Conservation (phyloP, 1,140 invertebrate genomes). For the Homalodisca vitripennis region DNA sequence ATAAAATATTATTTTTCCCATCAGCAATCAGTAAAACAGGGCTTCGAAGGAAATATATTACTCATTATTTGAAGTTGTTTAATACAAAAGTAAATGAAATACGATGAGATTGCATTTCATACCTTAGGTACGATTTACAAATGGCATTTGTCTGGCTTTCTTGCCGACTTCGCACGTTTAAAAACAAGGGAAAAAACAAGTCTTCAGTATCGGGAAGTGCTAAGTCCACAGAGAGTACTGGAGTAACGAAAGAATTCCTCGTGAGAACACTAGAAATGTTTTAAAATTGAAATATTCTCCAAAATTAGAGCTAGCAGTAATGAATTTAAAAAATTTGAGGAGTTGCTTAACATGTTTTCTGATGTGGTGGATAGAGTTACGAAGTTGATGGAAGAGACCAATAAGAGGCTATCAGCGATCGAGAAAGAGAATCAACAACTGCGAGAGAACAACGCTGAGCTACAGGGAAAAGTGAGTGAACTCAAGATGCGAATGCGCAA, state of each 20-base stretch:
- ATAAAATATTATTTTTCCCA: too few relatives aligned
- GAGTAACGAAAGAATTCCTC: background rate
- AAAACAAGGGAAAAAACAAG: too few relatives aligned
- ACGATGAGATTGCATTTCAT: too few relatives aligned
- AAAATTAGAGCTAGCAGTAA: background rate
- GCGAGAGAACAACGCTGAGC: background rate
- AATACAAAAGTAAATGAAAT: too few relatives aligned
- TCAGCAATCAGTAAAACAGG: too few relatives aligned
- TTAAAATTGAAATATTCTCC: background rate
- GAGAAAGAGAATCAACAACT: background rate
- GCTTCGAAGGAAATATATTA: too few relatives aligned
- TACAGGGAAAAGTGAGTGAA: background rate
- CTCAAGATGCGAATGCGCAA: background rate
- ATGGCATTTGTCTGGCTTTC: too few relatives aligned
- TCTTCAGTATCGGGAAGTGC: too few relatives aligned
- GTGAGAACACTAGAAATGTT: background rate
- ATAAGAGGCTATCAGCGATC: background rate
- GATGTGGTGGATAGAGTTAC: background rate
- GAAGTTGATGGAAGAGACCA: background rate
- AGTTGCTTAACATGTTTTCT: background rate
- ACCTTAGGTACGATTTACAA: too few relatives aligned
- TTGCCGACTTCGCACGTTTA: too few relatives aligned
- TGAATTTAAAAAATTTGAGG: background rate
- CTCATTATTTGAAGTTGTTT: too few relatives aligned
- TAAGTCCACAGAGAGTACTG: too few relatives aligned